These are phyloP conservation scores for Lepisosteus osseus DNA, from an alignment of 2,113 vertebrate species.

Conservation along the genomic window DNA sequence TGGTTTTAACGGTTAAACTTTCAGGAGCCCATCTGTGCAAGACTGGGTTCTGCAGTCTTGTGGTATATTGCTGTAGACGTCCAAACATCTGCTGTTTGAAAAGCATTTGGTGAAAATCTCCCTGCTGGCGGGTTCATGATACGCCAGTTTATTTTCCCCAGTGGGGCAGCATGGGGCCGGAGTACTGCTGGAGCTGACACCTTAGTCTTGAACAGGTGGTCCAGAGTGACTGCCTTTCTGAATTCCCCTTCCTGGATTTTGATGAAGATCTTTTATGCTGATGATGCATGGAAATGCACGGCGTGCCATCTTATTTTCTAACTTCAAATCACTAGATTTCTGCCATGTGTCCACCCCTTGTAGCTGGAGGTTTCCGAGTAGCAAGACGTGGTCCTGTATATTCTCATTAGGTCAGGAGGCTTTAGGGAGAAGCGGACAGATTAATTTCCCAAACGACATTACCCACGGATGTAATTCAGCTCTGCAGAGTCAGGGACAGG, in stretches of 20 bases:
- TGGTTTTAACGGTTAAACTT: too few relatives aligned
- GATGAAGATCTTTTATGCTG: slow-evolving; percentile 13
- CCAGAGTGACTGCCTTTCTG: slow-evolving; percentile 32
- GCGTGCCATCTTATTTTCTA: slow-evolving; percentile 9
- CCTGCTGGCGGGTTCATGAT: too few relatives aligned
- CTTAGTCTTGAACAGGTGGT: slow-evolving; percentile 46
- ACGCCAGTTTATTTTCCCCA: slow-evolving; percentile 9
- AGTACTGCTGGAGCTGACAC: slow-evolving; percentile 22
- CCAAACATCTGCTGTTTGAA: too few relatives aligned
- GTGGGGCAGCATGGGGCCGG: slow-evolving; percentile 22
- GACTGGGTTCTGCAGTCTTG: too few relatives aligned
- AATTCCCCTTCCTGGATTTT: slow-evolving; percentile 34
- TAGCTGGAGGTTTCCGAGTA: slow-evolving; percentile 3
- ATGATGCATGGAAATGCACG: slow-evolving; percentile 29
- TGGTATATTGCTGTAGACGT: too few relatives aligned
- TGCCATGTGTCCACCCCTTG: too few relatives aligned
- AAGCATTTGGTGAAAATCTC: too few relatives aligned
- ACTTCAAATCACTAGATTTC: too few relatives aligned
- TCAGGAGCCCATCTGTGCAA: too few relatives aligned
- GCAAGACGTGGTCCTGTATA: neutral
- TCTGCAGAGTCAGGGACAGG: too few relatives aligned
- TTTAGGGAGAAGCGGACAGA: slow-evolving; percentile 14
- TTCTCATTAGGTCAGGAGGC: neutral
- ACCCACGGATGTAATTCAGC: slow-evolving; percentile 9
- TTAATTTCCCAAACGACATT: slow-evolving; percentile 22